Evolutionary conservation across 1,140 invertebrate species (phyloP).

Genomic region (Psilanteris sp.): DNA sequence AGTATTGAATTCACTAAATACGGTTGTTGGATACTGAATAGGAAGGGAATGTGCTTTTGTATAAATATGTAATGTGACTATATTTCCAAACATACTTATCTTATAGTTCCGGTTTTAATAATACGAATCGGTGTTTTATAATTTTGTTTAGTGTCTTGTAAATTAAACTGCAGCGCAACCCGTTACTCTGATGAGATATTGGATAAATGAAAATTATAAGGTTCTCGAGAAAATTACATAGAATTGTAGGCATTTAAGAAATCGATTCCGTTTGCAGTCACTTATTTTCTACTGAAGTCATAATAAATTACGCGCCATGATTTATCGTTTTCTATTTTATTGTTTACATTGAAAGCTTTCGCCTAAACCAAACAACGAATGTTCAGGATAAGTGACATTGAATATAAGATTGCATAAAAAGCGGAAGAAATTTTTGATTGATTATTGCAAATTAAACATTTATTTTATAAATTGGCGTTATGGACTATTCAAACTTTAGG

Average conservation of each 20-base stretch:
- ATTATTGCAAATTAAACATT: slow-evolving; percentile 1
- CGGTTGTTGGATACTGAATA: too few relatives aligned
- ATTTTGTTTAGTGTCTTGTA: too few relatives aligned
- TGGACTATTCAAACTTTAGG: too few relatives aligned
- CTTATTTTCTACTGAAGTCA: slow-evolving; percentile 33
- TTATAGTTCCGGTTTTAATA: too few relatives aligned
- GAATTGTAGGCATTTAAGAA: slow-evolving; percentile 26
- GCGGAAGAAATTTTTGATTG: background rate
- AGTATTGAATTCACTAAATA: too few relatives aligned
- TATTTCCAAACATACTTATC: too few relatives aligned
- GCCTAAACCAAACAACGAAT: slow-evolving; percentile 18
- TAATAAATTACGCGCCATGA: slow-evolving; percentile 35
- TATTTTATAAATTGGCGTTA: too few relatives aligned
- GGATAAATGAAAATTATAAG: slow-evolving; percentile 29
- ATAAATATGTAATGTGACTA: too few relatives aligned
- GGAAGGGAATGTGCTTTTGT: too few relatives aligned
- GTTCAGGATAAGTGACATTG: slow-evolving; percentile 1
- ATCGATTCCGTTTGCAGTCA: slow-evolving; percentile 29
- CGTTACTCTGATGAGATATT: slow-evolving; percentile 7
- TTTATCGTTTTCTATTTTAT: slow-evolving; percentile 28
- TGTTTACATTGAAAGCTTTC: slow-evolving; percentile 26
- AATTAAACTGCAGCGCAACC: background rate
- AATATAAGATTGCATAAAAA: slow-evolving; percentile 6
- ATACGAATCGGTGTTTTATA: too few relatives aligned
- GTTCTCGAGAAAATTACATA: slow-evolving; percentile 23